Percentiles rank a stretch among this genome's conserved stretches.
Conservation (phyloP, 2,888 invertebrate species). For the Rosalia funebris region DNA sequence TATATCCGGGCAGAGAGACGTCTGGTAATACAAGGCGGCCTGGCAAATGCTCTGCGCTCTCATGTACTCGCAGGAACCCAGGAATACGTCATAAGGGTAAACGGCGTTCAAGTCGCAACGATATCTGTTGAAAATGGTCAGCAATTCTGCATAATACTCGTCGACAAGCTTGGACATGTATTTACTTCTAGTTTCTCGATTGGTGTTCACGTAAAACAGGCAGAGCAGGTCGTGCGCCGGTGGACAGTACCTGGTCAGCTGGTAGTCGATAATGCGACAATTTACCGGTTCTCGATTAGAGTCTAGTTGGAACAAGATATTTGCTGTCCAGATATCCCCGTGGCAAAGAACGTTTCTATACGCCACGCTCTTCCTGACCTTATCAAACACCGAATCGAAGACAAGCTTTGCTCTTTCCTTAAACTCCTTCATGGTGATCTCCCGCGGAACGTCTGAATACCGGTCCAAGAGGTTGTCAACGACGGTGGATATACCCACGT, state of each 20-base stretch:
- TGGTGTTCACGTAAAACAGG: constrained; percentile 46
- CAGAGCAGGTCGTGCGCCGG: constrained; percentile 71
- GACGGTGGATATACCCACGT: not conserved
- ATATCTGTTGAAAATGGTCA: constrained; percentile 38
- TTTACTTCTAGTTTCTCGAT: constrained; percentile 39
- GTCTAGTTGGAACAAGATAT: constrained; percentile 40
- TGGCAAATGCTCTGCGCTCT: constrained; percentile 40
- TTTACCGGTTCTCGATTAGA: constrained; percentile 38
- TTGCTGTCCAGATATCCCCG: constrained; percentile 26
- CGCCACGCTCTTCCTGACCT: not conserved
- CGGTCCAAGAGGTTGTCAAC: not conserved
- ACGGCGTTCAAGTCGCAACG: constrained; percentile 40
- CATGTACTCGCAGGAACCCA: constrained; percentile 43
- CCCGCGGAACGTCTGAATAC: not conserved
- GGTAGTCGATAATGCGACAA: constrained; percentile 56
- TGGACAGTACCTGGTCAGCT: constrained; percentile 67
- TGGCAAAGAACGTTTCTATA: not conserved
- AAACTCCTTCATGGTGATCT: not conserved
- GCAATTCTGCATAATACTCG: constrained; percentile 46
- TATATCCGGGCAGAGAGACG: constrained; percentile 36
- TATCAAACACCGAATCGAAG: not conserved
- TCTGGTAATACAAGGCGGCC: constrained; percentile 34
- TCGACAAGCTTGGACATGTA: constrained; percentile 39
- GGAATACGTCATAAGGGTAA: constrained; percentile 43
- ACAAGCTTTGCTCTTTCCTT: not conserved